A percentile compares a stretch with the other conserved stretches of the same genome.
These are phyloP conservation scores for Hypolimnas misippus DNA, from an alignment of 2,888 invertebrate species.

Conservation along the genomic window DNA sequence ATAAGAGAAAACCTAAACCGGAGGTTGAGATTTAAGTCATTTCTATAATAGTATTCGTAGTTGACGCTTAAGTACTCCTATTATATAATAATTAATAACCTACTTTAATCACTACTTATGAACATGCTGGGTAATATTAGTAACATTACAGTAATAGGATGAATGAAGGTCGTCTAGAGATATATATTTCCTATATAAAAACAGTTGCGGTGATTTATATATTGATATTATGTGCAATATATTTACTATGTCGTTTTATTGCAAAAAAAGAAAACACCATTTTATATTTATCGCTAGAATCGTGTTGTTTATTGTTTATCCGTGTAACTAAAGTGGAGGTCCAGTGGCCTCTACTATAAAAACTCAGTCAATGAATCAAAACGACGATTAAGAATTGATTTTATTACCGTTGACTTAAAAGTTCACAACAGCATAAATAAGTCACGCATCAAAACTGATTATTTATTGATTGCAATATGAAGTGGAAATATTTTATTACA, in stretches of 20 bases:
- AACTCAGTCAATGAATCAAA: conserved; percentile 40
- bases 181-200: no score
- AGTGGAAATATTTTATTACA: conserved; percentile 4
- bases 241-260: no score
- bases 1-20: conserved; percentile 29
- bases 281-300: not conserved
- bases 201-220: no score
- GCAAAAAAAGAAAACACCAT: not conserved
- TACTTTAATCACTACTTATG: not conserved
- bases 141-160: no score
- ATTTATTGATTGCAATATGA: conserved; percentile 7
- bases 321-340: conserved; percentile 16
- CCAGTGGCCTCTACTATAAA: conserved; percentile 32
- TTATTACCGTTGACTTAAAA: conserved; percentile 36
- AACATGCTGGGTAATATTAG: no score
- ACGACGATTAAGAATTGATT: conserved; percentile 39
- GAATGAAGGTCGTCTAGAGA: no score
- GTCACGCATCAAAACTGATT: conserved; percentile 19
- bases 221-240: no score
- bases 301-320: not conserved
- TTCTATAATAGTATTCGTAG: conserved; percentile 8
- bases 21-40: conserved; percentile 24
- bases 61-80: not conserved
- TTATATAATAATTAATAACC: not conserved
- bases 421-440: conserved; percentile 29